These are phyloP conservation scores for Eulemur rubriventer DNA, from an alignment of 2,797 vertebrate species.

Conservation along the genomic window DNA sequence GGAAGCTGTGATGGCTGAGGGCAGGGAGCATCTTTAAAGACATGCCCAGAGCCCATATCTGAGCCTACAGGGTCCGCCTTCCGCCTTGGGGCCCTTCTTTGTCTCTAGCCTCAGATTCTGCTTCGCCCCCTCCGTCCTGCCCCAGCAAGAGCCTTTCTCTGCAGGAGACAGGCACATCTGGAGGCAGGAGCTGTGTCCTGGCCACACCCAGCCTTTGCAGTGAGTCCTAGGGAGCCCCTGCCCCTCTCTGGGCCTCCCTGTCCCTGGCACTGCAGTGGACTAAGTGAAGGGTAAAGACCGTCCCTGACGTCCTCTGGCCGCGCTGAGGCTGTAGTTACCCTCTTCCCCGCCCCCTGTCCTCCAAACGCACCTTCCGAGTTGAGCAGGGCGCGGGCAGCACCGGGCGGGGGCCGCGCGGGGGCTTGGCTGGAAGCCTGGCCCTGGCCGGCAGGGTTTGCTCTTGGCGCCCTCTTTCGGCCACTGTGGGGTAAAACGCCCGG, in stretches of 20 bases:
- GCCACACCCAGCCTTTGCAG: background rate
- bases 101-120: background rate
- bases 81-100: background rate
- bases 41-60: background rate
- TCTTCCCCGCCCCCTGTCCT: background rate
- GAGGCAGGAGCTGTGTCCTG: background rate
- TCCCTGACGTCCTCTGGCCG: background rate
- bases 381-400: fast-evolving
- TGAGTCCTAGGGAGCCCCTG: background rate
- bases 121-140: background rate
- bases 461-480: conserved; percentile 39
- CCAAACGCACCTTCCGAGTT: background rate
- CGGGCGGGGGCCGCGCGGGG: fast-evolving
- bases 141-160: fast-evolving
- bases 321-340: background rate
- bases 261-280: background rate
- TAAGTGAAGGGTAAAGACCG: background rate
- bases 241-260: background rate
- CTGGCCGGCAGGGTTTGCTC: background rate
- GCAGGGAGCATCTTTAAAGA: background rate
- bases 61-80: background rate
- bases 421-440: background rate
- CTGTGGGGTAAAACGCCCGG: background rate
- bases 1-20: background rate
- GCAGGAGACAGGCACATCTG: background rate